These are phyloP conservation scores for Labeo rohita DNA, from an alignment of 2,113 vertebrate genomes.

Conservation along the genomic window DNA sequence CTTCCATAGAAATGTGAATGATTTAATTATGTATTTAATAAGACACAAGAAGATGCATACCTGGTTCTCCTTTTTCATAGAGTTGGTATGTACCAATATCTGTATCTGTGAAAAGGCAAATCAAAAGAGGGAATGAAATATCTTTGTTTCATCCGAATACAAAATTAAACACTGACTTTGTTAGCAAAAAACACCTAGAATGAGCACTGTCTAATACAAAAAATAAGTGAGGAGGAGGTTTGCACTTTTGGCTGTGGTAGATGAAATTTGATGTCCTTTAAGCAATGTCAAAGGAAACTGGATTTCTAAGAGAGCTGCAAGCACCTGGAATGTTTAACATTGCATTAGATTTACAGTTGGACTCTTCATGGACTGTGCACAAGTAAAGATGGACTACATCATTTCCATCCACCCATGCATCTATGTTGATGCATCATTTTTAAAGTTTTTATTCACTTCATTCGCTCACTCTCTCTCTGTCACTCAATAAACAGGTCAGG, in stretches of 20 bases:
- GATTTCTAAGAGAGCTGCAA: neutral
- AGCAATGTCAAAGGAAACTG: neutral
- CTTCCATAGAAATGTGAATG: neutral
- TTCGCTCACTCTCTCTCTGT: neutral
- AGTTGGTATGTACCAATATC: slow-evolving; percentile 93
- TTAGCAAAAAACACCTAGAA: neutral
- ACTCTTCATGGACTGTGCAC: neutral
- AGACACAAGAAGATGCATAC: slow-evolving; percentile 76
- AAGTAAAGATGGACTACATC: neutral
- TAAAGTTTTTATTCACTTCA: neutral
- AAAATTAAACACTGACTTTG: neutral
- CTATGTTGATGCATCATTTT: neutral
- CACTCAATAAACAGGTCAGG: neutral
- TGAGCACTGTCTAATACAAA: neutral
- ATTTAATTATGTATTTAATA: neutral
- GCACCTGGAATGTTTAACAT: slow-evolving; percentile 4
- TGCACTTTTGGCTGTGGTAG: neutral
- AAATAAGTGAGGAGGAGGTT: neutral
- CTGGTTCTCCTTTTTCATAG: slow-evolving; percentile 88
- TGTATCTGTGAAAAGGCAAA: slow-evolving; percentile 78
- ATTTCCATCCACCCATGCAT: neutral
- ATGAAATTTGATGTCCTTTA: neutral
- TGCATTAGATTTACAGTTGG: slow-evolving; percentile 1
- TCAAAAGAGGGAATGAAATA: slow-evolving; percentile 55
- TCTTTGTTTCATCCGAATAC: neutral